phyloP scores from a whole-genome alignment of 2,888 invertebrate species.

The Drosophila kambysellisi region DNA sequence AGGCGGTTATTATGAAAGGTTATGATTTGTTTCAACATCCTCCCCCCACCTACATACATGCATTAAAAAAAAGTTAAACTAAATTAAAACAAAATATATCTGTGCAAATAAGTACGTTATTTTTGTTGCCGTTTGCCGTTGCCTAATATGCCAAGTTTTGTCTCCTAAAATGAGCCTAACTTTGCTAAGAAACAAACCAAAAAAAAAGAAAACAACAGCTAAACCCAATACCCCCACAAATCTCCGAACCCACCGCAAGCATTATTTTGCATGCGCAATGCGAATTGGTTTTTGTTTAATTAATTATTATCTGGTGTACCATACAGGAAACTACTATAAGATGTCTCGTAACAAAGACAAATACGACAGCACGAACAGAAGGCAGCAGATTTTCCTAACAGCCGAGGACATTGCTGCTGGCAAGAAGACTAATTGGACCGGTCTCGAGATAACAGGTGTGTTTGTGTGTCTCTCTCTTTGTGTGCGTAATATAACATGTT shows the following conservation, averaged over 20 bases:
- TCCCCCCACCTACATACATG: constrained; percentile 24
- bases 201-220: constrained; percentile 29
- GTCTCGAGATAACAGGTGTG: constrained; percentile 93
- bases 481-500: neutral
- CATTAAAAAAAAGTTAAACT: constrained; percentile 27
- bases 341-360: constrained; percentile 94
- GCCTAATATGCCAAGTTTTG: constrained; percentile 69
- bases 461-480: neutral
- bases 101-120: constrained; percentile 42
- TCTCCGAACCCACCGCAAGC: neutral
- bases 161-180: constrained; percentile 80
- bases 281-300: constrained; percentile 20
- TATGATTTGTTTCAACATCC: constrained; percentile 84
- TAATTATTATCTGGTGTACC: constrained; percentile 4
- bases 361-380: constrained; percentile 92
- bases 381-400: constrained; percentile 96
- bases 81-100: constrained; percentile 22
- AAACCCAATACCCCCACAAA: constrained; percentile 11
- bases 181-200: constrained; percentile 57
- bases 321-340: constrained; percentile 84
- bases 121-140: constrained; percentile 58
- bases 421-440: constrained; percentile 96
- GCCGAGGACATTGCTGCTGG: constrained; percentile 96
- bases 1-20: constrained; percentile 85
- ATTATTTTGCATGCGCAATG: neutral